Evolutionary conservation across 2,888 invertebrate species (phyloP).

Genomic region (Smittia sp.): DNA sequence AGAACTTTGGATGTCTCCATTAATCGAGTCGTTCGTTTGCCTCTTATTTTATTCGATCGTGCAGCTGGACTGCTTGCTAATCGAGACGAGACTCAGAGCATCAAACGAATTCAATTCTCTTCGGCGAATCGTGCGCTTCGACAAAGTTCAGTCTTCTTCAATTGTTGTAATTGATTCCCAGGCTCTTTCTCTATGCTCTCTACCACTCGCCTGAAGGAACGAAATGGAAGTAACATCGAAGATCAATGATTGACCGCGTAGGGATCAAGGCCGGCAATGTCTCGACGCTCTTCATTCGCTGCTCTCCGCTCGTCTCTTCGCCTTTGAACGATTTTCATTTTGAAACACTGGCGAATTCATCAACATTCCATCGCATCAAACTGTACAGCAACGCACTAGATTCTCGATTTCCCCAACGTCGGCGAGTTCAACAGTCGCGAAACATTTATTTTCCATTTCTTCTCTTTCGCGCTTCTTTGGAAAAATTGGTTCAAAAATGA

Average conservation of each 20-base stretch:
- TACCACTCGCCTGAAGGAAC: background rate
- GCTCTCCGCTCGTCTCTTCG: background rate
- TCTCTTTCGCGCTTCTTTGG: background rate
- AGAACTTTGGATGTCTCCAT: background rate
- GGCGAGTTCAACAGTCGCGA: slow-evolving; percentile 34
- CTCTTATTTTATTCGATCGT: background rate
- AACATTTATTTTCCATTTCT: background rate
- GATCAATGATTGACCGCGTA: slow-evolving; percentile 36
- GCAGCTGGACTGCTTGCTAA: background rate
- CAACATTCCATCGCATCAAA: slow-evolving; percentile 36
- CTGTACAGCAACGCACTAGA: slow-evolving; percentile 22
- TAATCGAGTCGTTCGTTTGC: background rate
- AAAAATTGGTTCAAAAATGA: background rate
- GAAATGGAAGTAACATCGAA: background rate
- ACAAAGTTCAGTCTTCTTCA: background rate
- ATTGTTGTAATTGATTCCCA: slow-evolving; percentile 10
- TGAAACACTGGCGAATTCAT: background rate
- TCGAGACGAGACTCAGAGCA: slow-evolving; percentile 4
- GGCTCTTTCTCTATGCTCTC: background rate
- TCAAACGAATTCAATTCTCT: slow-evolving; percentile 9
- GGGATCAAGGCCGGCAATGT: slow-evolving; percentile 37
- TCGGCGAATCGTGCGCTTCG: slow-evolving; percentile 10
- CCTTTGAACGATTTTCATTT: background rate
- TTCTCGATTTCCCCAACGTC: background rate
- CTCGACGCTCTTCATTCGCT: slow-evolving; percentile 12